A percentile compares a stretch with the other conserved stretches of the same genome.
Evolutionary conservation across 1,140 invertebrate species (phyloP).

Genomic region (Hesperophylax magnus): DNA sequence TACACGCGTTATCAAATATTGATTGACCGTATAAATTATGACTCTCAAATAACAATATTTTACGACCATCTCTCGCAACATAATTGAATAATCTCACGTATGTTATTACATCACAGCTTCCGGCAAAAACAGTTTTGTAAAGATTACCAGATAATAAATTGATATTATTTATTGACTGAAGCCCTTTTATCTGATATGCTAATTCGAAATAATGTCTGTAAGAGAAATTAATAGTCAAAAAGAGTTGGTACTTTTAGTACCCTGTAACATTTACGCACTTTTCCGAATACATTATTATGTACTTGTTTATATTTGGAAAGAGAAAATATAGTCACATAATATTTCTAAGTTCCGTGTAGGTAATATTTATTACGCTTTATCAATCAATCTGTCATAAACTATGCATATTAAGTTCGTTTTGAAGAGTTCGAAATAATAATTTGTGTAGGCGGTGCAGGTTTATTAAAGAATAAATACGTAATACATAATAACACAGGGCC

Average conservation of each 20-base stretch:
- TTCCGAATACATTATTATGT: not conserved
- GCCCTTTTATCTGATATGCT: conserved; percentile 11
- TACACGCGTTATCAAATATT: no score
- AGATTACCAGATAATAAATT: conserved; percentile 11
- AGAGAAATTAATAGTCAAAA: not conserved
- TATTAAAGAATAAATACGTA: no score
- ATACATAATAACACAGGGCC: no score
- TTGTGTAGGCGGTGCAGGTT: no score
- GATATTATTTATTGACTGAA: not conserved
- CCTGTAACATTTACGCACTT: not conserved
- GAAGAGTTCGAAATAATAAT: no score
- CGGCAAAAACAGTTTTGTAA: not conserved
- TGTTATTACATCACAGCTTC: not conserved
- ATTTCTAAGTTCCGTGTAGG: no score
- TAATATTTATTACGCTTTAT: no score
- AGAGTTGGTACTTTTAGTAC: not conserved
- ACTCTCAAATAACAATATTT: not conserved
- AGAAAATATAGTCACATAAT: not conserved
- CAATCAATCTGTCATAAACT: no score
- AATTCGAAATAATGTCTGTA: not conserved
- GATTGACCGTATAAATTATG: not conserved
- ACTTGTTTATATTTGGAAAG: not conserved
- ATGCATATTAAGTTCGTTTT: no score
- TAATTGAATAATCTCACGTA: conserved; percentile 12
- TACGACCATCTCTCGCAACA: not conserved